Evolutionary conservation across 92 coral and sea anemone species (phyloP), one percentile per base, ranked within the genome.

Genomic region (Heteractis magnifica): DNA sequence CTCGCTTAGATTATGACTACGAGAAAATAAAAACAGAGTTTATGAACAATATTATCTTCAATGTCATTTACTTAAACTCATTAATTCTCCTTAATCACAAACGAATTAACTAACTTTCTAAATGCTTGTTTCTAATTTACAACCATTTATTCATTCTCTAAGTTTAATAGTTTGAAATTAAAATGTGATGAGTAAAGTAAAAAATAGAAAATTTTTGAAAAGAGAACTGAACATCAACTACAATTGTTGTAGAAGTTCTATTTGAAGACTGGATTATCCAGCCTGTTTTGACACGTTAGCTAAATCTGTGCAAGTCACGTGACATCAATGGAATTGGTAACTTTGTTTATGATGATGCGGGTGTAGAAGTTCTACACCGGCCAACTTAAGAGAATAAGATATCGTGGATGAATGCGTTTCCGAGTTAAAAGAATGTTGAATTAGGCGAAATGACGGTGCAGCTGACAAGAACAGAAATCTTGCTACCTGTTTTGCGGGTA

Each of bases 401-500:
- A 3, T 68, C 15, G 73, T 7, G 44, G 20, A 26, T 7, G 44
- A 20, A 26, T 26, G 4, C 23, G 14, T 21, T 65, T 65, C 9
- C 4, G 73, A 6, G 13, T 68, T 68, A 8, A 68, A 68, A 68
- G 1, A 8, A n/a, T 26, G 49, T 21, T 26, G 73, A 68, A 68
- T 20, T 20, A 68, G 11, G 21, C 49, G 73, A 68, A 68, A 34
- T 34, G 44, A 34, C 44, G 44, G 49, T 68, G 49, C 78, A 74
- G 78, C 78, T 74, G 78, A 74, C 34, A 21, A 68, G 65, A 68
- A 26, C 48, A 68, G 64, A 15, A 65, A 74, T 68, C 52, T 51
- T 52, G 48, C 77, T 48, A 81, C 84, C 77, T 26, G 84, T 18
- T 68, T 81, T 81, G 84, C 83, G 83, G 84, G 76, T 81, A 81